phyloP scores from a whole-genome alignment of 2,797 vertebrate genomes.

The Phataginus tetradactyla region DNA sequence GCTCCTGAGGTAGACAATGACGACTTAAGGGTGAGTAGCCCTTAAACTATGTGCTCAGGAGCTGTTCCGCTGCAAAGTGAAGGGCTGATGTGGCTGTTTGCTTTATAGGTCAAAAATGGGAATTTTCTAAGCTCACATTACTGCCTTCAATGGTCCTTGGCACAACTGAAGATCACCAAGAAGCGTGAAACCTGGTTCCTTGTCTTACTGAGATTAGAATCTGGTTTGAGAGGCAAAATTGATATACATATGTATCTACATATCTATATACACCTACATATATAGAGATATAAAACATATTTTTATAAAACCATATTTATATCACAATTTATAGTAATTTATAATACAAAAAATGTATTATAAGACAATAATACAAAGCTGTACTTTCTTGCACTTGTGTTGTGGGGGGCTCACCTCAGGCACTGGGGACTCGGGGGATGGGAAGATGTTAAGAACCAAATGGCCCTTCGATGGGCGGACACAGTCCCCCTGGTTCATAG shows the following conservation, averaged over 20 bases:
- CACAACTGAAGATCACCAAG: background rate
- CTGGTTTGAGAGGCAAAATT: background rate
- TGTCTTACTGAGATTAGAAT: background rate
- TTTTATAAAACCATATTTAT: background rate
- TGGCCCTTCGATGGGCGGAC: background rate
- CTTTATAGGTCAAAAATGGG: background rate
- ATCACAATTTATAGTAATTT: background rate
- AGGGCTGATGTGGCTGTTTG: background rate
- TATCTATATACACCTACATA: too few species aligned
- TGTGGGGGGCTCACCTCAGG: background rate
- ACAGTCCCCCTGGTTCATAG: background rate
- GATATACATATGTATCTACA: background rate
- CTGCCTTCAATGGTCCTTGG: background rate
- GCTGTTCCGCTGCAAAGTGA: background rate
- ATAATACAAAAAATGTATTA: background rate
- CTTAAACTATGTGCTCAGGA: constrained; percentile 46
- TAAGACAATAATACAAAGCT: background rate
- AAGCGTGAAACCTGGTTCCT: background rate
- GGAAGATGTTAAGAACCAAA: background rate
- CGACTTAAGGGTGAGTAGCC: background rate
- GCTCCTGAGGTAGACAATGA: background rate
- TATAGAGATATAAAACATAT: background rate
- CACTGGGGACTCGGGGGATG: background rate
- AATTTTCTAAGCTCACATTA: background rate
- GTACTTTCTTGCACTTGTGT: background rate